Percentiles rank a stretch among this genome's conserved stretches.
Conservation (phyloP, 2,113 vertebrate species). For the Periophthalmus modestus region DNA sequence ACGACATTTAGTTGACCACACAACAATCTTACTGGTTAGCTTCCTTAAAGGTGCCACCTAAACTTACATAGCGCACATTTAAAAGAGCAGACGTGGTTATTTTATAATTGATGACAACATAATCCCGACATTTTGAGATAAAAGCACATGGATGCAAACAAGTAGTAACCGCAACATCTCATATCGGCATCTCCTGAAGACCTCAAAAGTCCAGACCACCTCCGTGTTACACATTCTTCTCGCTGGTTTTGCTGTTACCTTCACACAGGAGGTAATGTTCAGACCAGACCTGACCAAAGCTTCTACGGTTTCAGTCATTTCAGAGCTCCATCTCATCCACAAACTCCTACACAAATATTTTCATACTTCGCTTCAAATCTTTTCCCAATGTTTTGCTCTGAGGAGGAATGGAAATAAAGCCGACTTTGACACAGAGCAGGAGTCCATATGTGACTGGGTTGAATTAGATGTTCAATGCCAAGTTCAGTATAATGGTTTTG, state of each 20-base stretch:
- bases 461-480: constrained; percentile 25
- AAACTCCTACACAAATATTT: constrained; percentile 60
- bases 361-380: constrained; percentile 25
- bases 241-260: not conserved
- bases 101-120: too few species aligned
- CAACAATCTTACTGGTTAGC: too few species aligned
- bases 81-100: too few species aligned
- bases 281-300: constrained; percentile 22
- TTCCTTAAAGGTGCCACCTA: too few species aligned
- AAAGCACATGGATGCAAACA: too few species aligned
- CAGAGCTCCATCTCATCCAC: constrained; percentile 13
- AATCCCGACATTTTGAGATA: too few species aligned
- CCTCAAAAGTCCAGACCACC: not conserved
- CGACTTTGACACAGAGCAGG: constrained; percentile 53
- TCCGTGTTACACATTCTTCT: not conserved
- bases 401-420: not conserved
- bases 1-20: too few species aligned
- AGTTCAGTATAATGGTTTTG: not conserved
- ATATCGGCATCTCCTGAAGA: not conserved
- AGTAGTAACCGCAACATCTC: too few species aligned
- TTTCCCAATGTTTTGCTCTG: constrained; percentile 29
- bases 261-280: constrained; percentile 5
- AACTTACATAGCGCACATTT: too few species aligned
- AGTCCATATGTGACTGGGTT: constrained; percentile 29
- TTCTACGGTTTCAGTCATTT: constrained; percentile 41